Conservation (phyloP, 2,113 vertebrate species). For the Herpailurus yagouaroundi region DNA sequence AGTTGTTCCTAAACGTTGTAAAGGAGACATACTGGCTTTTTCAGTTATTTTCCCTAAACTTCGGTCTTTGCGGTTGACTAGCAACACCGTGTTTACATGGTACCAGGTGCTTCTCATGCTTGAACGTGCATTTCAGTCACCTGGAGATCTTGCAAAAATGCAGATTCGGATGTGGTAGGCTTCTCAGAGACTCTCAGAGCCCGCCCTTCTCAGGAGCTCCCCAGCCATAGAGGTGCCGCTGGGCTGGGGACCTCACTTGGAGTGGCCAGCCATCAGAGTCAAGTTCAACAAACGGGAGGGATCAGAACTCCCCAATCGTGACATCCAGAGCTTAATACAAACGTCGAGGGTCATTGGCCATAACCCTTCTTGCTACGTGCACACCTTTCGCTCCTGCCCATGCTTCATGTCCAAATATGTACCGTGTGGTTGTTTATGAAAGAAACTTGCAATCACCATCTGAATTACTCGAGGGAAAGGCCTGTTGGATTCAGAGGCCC, state of each 20-base stretch:
- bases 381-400: background rate
- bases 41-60: background rate
- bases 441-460: background rate
- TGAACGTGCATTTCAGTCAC: background rate
- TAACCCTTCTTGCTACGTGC: background rate
- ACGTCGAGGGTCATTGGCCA: background rate
- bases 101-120: background rate
- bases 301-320: background rate
- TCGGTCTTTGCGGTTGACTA: background rate
- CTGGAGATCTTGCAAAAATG: background rate
- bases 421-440: background rate
- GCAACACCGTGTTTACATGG: background rate
- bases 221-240: background rate
- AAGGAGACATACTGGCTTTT: background rate
- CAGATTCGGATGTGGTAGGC: background rate
- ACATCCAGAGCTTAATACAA: background rate
- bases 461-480: background rate
- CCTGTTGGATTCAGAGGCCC: too few species aligned
- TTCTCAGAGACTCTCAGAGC: background rate
- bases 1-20: background rate
- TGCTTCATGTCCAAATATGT: background rate
- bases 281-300: background rate
- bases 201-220: background rate
- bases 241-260: background rate
- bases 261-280: background rate